Evolutionary conservation across 2,113 vertebrate species (phyloP).

Genomic region (Ariopsis seemanni): DNA sequence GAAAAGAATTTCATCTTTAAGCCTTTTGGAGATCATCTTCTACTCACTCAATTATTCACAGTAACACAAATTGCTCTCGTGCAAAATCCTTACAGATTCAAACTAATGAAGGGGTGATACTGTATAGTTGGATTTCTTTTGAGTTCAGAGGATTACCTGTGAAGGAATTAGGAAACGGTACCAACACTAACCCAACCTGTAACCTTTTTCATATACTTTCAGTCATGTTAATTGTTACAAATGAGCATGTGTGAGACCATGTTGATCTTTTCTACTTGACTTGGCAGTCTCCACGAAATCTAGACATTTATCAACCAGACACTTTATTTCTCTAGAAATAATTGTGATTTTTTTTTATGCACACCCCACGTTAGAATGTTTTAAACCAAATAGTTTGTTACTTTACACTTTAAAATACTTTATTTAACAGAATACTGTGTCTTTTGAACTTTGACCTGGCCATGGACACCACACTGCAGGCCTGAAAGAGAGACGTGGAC

Average conservation of each 20-base stretch:
- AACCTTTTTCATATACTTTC: not conserved
- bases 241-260: not conserved
- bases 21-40: too few relatives aligned
- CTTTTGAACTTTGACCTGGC: constrained; percentile 47
- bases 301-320: not conserved
- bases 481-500: constrained; percentile 41
- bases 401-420: constrained; percentile 8
- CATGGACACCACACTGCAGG: constrained; percentile 17
- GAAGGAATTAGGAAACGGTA: not conserved
- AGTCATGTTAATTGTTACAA: not conserved
- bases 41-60: too few relatives aligned
- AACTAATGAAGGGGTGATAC: not conserved
- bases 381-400: not conserved
- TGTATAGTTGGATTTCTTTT: not conserved
- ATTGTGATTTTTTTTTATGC: not conserved
- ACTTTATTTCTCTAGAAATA: not conserved
- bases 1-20: too few relatives aligned
- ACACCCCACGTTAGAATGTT: not conserved
- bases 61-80: too few relatives aligned
- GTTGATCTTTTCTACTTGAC: not conserved
- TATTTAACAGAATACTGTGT: not conserved
- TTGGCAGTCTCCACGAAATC: not conserved
- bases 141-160: not conserved
- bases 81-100: too few relatives aligned
- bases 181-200: not conserved